Conservation (phyloP, 2,797 vertebrate species). For the Sarcoramphus papa region DNA sequence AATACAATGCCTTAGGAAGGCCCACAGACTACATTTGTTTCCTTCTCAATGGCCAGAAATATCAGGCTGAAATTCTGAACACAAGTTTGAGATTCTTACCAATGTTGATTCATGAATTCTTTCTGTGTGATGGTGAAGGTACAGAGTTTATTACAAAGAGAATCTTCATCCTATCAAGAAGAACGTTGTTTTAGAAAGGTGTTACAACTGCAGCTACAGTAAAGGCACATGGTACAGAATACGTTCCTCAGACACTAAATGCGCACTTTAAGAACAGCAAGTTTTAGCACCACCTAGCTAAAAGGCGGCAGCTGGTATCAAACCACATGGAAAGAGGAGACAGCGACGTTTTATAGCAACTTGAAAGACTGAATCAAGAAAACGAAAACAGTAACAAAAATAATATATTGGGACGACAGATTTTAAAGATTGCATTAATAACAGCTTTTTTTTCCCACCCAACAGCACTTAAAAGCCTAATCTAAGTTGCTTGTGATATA, state of each 20-base stretch:
- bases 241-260: not conserved
- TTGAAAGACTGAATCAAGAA: not conserved
- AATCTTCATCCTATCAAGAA: conserved; percentile 92
- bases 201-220: not conserved
- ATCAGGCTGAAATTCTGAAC: not conserved
- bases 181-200: not conserved
- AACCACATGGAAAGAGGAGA: not conserved
- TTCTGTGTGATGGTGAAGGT: conserved; percentile 99
- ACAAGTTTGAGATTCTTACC: conserved; percentile 77
- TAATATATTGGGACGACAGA: fast-evolving
- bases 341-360: not conserved
- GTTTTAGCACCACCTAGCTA: not conserved
- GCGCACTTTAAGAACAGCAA: not conserved
- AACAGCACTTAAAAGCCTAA: not conserved
- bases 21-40: not conserved
- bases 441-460: not conserved
- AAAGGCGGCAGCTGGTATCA: not conserved
- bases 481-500: not conserved
- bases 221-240: not conserved
- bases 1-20: not conserved
- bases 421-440: not conserved
- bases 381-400: not conserved
- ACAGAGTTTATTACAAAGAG: conserved; percentile 97
- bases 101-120: conserved; percentile 99
- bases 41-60: not conserved